Conservation (phyloP, 92 coral and sea anemone species). For the Bergia puertoricense region DNA sequence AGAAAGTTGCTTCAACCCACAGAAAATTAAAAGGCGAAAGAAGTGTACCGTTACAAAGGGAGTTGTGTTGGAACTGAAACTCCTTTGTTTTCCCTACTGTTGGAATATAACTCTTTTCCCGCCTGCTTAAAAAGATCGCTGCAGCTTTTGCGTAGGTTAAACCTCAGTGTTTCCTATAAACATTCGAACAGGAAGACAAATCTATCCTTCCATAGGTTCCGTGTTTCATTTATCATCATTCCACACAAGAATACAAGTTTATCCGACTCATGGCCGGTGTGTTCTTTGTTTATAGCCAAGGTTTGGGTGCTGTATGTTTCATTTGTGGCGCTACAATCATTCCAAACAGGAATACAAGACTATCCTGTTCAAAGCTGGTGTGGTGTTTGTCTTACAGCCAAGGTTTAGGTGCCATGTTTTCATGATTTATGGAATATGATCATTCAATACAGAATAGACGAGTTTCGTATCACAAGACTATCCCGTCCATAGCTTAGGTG, state of each 20-base stretch:
- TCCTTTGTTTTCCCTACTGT: not conserved
- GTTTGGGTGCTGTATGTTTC: not conserved
- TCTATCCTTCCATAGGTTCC: not conserved
- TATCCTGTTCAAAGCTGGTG: too few relatives aligned
- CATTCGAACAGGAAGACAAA: too few relatives aligned
- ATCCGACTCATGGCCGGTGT: not conserved
- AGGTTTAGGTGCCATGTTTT: too few relatives aligned
- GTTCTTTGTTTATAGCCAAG: too few relatives aligned
- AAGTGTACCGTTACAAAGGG: not conserved
- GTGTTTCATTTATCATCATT: not conserved
- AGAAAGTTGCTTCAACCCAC: not conserved
- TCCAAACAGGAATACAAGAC: constrained; percentile 52
- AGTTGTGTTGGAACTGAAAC: not conserved
- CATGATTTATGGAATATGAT: too few relatives aligned
- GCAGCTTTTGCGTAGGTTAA: not conserved
- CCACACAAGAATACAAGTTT: not conserved
- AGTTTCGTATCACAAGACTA: constrained; percentile 45
- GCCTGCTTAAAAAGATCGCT: not conserved
- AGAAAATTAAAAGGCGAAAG: not conserved
- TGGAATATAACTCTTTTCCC: not conserved
- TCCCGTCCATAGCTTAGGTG: constrained; percentile 58
- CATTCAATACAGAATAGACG: too few relatives aligned
- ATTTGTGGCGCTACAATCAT: not conserved
- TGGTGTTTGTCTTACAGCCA: too few relatives aligned
- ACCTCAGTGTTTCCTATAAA: not conserved